phyloP scores from a whole-genome alignment of 2,797 vertebrate genomes.

The Mionectes olivaceus region DNA sequence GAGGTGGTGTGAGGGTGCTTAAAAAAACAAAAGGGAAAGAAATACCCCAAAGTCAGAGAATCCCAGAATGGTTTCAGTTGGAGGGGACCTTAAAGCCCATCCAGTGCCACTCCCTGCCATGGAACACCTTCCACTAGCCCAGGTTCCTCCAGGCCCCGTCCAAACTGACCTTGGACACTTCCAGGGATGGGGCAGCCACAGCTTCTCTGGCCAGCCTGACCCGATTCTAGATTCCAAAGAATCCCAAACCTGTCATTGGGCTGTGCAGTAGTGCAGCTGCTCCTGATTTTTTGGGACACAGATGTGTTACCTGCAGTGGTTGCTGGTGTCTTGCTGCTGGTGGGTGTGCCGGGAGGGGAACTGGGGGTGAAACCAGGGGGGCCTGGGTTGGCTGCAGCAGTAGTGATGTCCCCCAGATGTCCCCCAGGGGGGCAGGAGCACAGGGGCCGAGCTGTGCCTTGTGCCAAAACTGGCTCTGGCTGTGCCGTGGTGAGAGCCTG shows the following conservation, averaged over 20 bases:
- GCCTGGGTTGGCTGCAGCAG: neutral
- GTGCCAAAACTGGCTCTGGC: neutral
- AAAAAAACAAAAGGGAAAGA: accelerated
- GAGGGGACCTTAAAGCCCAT: neutral
- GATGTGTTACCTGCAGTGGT: accelerated
- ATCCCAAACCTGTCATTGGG: accelerated
- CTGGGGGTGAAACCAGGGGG: accelerated
- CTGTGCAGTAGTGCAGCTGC: neutral
- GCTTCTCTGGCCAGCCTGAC: neutral
- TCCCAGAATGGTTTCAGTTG: neutral
- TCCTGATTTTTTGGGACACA: accelerated
- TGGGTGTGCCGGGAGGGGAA: neutral
- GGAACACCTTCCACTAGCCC: neutral
- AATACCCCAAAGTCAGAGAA: neutral
- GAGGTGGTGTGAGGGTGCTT: neutral
- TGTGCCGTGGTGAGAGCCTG: neutral
- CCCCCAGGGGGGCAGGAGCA: neutral
- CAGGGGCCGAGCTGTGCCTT: accelerated
- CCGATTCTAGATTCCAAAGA: neutral
- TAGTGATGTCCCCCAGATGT: neutral
- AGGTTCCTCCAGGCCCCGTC: neutral
- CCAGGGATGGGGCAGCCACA: neutral
- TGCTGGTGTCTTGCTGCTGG: neutral
- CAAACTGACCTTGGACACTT: neutral
- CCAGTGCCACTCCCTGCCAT: neutral